Base-by-base conservation (phyloP, 2,888 invertebrate genomes). In the Kuschelorhynchus macadamiae region DNA sequence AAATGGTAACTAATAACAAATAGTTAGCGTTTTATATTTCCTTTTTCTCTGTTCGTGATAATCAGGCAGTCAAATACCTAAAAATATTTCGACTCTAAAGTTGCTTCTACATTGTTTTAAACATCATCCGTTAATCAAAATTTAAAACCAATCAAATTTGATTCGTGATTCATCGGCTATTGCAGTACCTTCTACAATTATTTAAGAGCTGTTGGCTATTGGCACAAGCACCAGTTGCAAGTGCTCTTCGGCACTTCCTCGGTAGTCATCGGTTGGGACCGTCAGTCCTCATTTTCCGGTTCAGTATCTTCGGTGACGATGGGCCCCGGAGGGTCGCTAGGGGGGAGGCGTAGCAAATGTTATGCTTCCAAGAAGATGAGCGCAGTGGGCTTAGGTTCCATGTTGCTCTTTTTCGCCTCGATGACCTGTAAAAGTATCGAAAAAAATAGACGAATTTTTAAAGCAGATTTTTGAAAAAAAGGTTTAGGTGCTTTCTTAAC, bases 331-430 rank as follows among this genome's bases (percentile, higher is more conserved):
- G 89, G 89, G 86, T 89, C 89, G 88, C 90, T 91, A 89, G 91
- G 90, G 90, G 91, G 91, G 91, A 91, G 91, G 91, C 91, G 91
- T 85, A 91, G 91, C 90, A 91, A 91, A 89, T 92, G 94, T 92
- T 94, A 94, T 90, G 94, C 93, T 88, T 95, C 94, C 86, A 95
- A 86, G 86, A 95, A 95, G 85, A 95, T 94, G 73, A 94, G 87
- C 75, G 95, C 94, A 79, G 95, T 94, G 76, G 94, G 95, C 86
- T 95, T 95, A 79, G 94, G 94, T 86, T 95, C 95, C 85, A 94
- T 87, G 85, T 95, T 94, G 79, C 94, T 94, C 85, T 94, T 94
- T 86, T 95, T 95, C 77, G 95, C 94, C 87, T 95, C 95, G 74
- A 95, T 91, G 90, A 67, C 67, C 71, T 67, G 9, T 25, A 32